Evolutionary conservation across 2,888 invertebrate genomes (phyloP), one percentile per base, ranked within the genome.

Genomic region (Apotomis turbidana): DNA sequence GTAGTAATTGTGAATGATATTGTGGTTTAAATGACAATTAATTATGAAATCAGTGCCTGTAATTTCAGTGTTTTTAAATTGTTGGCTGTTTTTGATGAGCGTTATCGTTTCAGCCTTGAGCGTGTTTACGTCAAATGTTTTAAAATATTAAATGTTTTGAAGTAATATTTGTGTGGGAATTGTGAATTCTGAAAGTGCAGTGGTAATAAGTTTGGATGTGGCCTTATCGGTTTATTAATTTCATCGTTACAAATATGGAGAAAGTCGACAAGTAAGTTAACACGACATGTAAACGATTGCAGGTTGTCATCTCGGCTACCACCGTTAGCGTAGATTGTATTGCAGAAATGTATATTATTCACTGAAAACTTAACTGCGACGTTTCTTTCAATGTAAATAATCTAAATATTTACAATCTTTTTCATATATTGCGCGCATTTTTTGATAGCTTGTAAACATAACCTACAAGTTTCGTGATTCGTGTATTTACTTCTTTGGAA

Each of bases 381-480:
- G 13, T 8, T 38, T 15, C 4, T 63, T 59, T 54, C 15, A 13
- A 52, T n/a, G 13, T 36, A 54, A 46, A 59, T 63, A 58, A n/a
- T 27, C 4, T 3, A 12, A 41, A 15, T 61, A 8, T 36, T 4
- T 38, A 15, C 15, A 13, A 41, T 44, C 15, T 44, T 52, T 15
- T 71, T 62, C 61, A n/a, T 71, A 54, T 51, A 49, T 79, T 78
- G 76, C 76, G 77, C 74, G 78, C 77, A 79, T 78, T 78, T 81
- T 80, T 77, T 79, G 74, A 77, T 79, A 86, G 88, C 87, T 91
- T 90, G 92, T 92, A 92, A 92, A 92, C 92, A 92, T 92, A 92
- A 92, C 92, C 92, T 91, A 85, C 15, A 90, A 91, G 85, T 77
- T 73, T 74, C 55, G 55, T 58, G 70, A 15, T 15, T 66, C 57